phyloP scores from a whole-genome alignment of 2,113 vertebrate species.

The Eubucco bourcierii region DNA sequence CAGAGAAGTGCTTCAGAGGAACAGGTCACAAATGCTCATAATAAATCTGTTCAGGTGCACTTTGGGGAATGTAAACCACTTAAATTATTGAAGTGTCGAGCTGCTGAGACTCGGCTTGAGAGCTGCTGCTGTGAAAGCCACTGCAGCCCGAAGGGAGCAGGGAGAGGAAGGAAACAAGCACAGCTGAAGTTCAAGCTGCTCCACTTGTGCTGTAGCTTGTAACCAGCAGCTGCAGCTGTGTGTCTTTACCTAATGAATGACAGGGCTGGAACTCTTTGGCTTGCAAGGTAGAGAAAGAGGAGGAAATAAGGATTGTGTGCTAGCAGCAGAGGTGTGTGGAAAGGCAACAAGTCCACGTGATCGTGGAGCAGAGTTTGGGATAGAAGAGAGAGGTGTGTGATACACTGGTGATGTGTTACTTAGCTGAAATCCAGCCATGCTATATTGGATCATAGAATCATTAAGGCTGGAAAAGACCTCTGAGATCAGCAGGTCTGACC shows the following conservation, averaged over 20 bases:
- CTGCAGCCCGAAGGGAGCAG: background rate
- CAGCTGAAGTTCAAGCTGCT: conserved; percentile 46
- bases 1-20: conserved; percentile 24
- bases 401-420: background rate
- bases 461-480: too few relatives aligned
- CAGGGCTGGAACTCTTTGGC: background rate
- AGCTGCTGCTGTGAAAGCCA: conserved; percentile 25
- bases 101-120: conserved; percentile 33
- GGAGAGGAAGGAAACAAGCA: background rate
- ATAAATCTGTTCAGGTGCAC: conserved; percentile 40
- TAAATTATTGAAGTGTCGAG: conserved; percentile 72
- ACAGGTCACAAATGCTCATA: conserved; percentile 8
- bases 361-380: background rate
- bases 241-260: background rate
- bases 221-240: conserved; percentile 8
- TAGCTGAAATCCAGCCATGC: background rate
- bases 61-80: conserved; percentile 60
- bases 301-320: background rate
- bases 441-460: too few relatives aligned
- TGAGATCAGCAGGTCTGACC: too few relatives aligned
- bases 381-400: background rate
- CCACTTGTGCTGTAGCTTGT: conserved; percentile 2
- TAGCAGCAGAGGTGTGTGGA: background rate
- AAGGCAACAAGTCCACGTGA: background rate
- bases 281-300: background rate